A percentile compares a stretch with the other conserved stretches of the same genome.
phyloP scores from a whole-genome alignment of 53 echinoderm and acorn worm species.

The Zoroaster sp. region DNA sequence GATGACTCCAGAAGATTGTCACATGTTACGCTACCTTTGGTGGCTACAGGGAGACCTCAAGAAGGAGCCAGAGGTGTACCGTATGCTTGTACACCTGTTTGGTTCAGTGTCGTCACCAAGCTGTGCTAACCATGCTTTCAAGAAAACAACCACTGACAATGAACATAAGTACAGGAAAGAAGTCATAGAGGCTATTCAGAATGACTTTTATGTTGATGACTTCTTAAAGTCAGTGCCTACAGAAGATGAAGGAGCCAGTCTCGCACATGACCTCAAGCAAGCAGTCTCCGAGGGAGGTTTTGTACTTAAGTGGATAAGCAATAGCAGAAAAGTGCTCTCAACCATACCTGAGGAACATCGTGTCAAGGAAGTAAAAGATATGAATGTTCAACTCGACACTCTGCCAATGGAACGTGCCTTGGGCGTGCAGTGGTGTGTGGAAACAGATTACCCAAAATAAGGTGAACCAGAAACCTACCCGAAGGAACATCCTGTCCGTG shows the following conservation, averaged over 20 bases:
- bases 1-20: constrained; percentile 47
- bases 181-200: constrained; percentile 47
- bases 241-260: constrained; percentile 49
- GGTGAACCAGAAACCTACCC: constrained; percentile 24
- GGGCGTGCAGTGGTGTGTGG: constrained; percentile 69
- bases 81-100: constrained; percentile 72
- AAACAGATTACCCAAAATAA: constrained; percentile 39
- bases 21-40: constrained; percentile 66
- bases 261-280: constrained; percentile 19
- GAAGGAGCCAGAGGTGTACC: constrained; percentile 43
- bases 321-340: constrained; percentile 39
- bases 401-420: constrained; percentile 61
- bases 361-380: constrained; percentile 59
- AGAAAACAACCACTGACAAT: constrained; percentile 58
- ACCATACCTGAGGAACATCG: constrained; percentile 51
- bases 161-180: constrained; percentile 4
- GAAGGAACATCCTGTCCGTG: constrained; percentile 53
- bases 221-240: constrained; percentile 60
- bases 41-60: constrained; percentile 66
- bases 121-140: constrained; percentile 46
- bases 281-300: constrained; percentile 60
- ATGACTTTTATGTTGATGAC: constrained; percentile 76
- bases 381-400: constrained; percentile 41
- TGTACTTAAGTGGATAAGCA: constrained; percentile 67
- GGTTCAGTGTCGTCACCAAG: constrained; percentile 66